Evolutionary conservation across 2,888 invertebrate genomes (phyloP).

Genomic region (Caenorhabditis sp.): DNA sequence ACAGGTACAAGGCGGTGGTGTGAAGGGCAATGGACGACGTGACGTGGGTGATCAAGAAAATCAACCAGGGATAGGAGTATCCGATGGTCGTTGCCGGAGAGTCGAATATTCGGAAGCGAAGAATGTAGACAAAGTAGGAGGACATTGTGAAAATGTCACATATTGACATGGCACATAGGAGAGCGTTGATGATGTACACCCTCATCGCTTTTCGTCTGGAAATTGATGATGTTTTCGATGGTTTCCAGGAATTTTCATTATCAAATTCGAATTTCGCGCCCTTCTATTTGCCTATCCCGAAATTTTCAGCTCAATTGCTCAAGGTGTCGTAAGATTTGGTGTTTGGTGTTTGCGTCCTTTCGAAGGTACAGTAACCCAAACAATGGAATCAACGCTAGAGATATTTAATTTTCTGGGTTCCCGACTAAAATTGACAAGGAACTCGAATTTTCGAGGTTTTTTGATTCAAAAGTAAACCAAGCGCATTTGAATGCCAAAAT

Average conservation of each 20-base stretch:
- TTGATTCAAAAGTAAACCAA: too few relatives aligned
- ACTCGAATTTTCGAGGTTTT: too few relatives aligned
- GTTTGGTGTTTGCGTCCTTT: constrained; percentile 1
- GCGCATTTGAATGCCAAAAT: neutral
- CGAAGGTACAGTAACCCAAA: neutral
- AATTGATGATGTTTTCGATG: neutral
- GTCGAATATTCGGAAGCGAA: constrained; percentile 77
- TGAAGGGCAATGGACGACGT: constrained; percentile 80
- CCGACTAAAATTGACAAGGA: neutral
- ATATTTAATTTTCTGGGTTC: neutral
- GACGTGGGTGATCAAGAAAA: constrained; percentile 76
- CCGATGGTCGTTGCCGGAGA: constrained; percentile 58
- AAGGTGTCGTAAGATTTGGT: neutral
- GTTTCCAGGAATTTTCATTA: neutral
- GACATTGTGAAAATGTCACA: constrained; percentile 82
- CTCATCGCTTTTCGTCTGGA: constrained; percentile 73
- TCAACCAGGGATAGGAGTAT: constrained; percentile 74
- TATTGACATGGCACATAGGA: constrained; percentile 78
- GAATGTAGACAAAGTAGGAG: constrained; percentile 80
- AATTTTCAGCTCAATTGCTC: neutral
- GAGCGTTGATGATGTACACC: constrained; percentile 71
- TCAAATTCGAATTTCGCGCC: neutral
- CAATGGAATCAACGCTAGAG: neutral
- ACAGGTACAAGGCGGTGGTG: constrained; percentile 80
- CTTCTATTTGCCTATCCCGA: neutral